Conservation (phyloP, 1,140 invertebrate genomes). For the Drosophila baimaii region DNA sequence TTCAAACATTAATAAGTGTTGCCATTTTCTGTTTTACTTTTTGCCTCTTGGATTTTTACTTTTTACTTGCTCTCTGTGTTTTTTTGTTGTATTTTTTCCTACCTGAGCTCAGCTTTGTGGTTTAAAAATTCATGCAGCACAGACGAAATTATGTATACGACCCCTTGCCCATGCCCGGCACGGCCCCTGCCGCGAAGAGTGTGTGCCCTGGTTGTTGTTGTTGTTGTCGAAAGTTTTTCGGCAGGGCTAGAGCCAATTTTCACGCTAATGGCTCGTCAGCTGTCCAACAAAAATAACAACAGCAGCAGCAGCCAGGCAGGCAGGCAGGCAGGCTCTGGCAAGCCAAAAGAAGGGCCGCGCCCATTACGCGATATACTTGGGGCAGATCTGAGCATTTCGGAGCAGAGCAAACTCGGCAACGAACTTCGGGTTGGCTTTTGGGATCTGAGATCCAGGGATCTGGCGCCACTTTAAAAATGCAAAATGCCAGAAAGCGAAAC, state of each 20-base stretch:
- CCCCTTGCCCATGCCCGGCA: slow-evolving; percentile 38
- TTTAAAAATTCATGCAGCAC: slow-evolving; percentile 78
- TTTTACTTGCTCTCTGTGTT: slow-evolving; percentile 8
- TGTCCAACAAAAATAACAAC: slow-evolving; percentile 55
- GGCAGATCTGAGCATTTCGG: slow-evolving; percentile 13
- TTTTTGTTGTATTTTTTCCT: slow-evolving; percentile 31
- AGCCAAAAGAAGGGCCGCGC: slow-evolving; percentile 43
- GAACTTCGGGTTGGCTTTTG: slow-evolving; percentile 18
- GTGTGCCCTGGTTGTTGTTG: slow-evolving; percentile 14
- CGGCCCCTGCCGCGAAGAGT: neutral
- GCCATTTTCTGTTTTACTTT: slow-evolving; percentile 63
- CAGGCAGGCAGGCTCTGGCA: neutral
- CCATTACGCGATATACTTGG: slow-evolving; percentile 54
- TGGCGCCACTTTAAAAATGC: slow-evolving; percentile 69
- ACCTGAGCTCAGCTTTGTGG: slow-evolving; percentile 60
- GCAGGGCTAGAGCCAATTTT: slow-evolving; percentile 75
- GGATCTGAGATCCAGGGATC: slow-evolving; percentile 20
- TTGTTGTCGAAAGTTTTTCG: slow-evolving; percentile 63
- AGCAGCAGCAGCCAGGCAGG: slow-evolving; percentile 10
- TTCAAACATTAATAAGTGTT: slow-evolving; percentile 82
- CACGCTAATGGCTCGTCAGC: slow-evolving; percentile 74
- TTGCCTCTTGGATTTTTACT: slow-evolving; percentile 48
- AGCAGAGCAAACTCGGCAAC: slow-evolving; percentile 7
- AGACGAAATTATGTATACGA: slow-evolving; percentile 80
- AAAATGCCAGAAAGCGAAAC: slow-evolving; percentile 71